Evolutionary conservation across 2,113 vertebrate species (phyloP), one percentile per base, ranked within the genome.

Genomic region (Channa maculata): DNA sequence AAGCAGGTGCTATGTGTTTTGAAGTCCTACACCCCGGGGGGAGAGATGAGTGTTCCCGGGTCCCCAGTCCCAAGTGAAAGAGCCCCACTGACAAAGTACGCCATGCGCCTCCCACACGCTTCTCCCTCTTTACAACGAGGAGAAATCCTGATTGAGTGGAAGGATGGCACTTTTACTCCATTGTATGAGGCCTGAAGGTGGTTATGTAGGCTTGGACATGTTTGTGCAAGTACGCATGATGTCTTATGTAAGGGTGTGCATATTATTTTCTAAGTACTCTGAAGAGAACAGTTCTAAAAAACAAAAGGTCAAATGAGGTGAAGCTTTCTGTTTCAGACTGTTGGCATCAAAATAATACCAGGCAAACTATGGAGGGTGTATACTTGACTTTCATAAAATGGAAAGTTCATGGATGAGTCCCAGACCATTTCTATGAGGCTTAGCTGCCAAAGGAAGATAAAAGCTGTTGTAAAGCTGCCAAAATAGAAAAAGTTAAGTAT

Each of bases 121-220:
- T 91, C 94, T 9, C 91, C 96, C 36, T 86, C 90, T 13, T 72
- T 94, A 37, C 93, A 89, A 41, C 93, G 34, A 0, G 95, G 95
- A 39, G 95, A 96, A 85, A 96, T 96, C 83, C 89, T 96, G 51
- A 95, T 97, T 0, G 94, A 96, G 77, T 97, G 94, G 95, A 96
- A 96, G 75, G 95, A 96, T 0, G 94, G 95, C 15, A 96, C 92
- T 0, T 80, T 96, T 55, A 96, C 96, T 1, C 95, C 95, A 4
- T 92, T 97, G 48, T 97, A 96, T 38, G 94, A 95, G 58, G 92
- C 83, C 48, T 94, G 82, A 92, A 69, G 15, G 37, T 3, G 44
- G 33, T 38, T 52, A 3, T 14, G 34, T 24, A 4, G 33, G 5
- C 15, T 15, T 46, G 41, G 34, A 43, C 6, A 2, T 15, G 37